Percentiles rank a stretch among this genome's conserved stretches.
Evolutionary conservation across 2,113 vertebrate species (phyloP).

Genomic region (Lonchura striata): DNA sequence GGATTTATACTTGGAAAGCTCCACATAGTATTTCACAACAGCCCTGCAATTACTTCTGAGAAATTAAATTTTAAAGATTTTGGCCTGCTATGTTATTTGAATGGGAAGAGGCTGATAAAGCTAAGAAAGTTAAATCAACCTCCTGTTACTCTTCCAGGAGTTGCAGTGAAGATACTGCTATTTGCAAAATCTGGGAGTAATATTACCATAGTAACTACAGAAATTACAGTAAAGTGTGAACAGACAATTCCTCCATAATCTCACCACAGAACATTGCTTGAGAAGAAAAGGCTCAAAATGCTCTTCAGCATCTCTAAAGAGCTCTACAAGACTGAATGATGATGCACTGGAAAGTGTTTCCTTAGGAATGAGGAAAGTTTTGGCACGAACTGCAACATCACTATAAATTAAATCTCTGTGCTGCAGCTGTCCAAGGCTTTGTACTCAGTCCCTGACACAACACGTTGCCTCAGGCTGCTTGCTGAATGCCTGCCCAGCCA

Average conservation of each 20-base stretch:
- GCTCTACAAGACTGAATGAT: background rate
- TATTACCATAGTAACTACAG: background rate
- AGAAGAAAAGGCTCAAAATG: background rate
- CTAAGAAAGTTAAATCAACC: background rate
- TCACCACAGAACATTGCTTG: background rate
- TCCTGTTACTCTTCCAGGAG: background rate
- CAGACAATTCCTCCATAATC: background rate
- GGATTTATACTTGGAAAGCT: background rate
- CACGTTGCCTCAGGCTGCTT: background rate
- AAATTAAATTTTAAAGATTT: background rate
- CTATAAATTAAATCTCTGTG: slow-evolving; percentile 37
- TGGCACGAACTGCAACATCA: background rate
- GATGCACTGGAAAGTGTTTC: slow-evolving; percentile 10
- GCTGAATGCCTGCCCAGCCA: slow-evolving; percentile 1
- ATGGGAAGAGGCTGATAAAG: background rate
- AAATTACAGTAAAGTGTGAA: slow-evolving; percentile 5
- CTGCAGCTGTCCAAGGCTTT: slow-evolving; percentile 50
- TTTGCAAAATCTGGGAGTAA: background rate
- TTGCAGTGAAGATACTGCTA: background rate
- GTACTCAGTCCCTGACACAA: background rate
- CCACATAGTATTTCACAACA: background rate
- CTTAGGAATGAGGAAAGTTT: slow-evolving; percentile 7
- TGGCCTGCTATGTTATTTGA: background rate
- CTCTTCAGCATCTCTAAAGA: background rate
- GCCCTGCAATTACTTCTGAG: background rate